Evolutionary conservation across 2,797 vertebrate genomes (phyloP), one percentile per base, ranked within the genome.

Genomic region (Amazonetta brasiliensis): DNA sequence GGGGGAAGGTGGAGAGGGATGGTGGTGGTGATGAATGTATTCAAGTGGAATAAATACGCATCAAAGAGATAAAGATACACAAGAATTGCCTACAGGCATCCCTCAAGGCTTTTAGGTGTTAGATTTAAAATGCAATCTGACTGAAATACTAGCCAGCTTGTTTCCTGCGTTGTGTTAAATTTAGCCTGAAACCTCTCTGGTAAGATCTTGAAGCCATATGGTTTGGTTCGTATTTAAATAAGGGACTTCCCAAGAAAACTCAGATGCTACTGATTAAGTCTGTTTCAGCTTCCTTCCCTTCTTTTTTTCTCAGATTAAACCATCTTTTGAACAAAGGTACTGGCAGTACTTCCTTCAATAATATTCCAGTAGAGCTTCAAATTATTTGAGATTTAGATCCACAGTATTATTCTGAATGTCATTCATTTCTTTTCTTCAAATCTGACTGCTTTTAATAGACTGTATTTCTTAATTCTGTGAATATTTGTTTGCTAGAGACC

Each of bases 181-280:
- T 81, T 93, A 94, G 77, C 74, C 84, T 84, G 62, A 94, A 95
- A 89, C 55, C 22, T 94, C 87, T 62, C 63, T 59, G 19, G 33
- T 83, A 67, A 83, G 31, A 83, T 91, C 81, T 87, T 52, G 59
- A 80, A 93, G 78, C 78, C 89, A 84, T 88, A 94, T 84, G 87
- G 86, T 90, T 58, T 84, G 41, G 54, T 89, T 84, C 83, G 81
- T 69, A 69, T 90, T 89, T 84, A 84, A 92, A 92, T 73, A 81
- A 73, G 23, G 94, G n/a, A 39, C 58, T 84, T 93, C 78, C 37
- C 18, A 88, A 84, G 77, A 90, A 95, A 93, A 75, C 10, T 71
- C 44, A 69, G 59, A 87, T 82, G 41, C 0, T 14, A 62, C 28
- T 64, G 39, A 37, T 3, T 56, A 78, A 78, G 58, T 37, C 39